A percentile compares a stretch with the other conserved stretches of the same genome.
Conservation (phyloP, 1,140 invertebrate species). For the Tribolium madens region DNA sequence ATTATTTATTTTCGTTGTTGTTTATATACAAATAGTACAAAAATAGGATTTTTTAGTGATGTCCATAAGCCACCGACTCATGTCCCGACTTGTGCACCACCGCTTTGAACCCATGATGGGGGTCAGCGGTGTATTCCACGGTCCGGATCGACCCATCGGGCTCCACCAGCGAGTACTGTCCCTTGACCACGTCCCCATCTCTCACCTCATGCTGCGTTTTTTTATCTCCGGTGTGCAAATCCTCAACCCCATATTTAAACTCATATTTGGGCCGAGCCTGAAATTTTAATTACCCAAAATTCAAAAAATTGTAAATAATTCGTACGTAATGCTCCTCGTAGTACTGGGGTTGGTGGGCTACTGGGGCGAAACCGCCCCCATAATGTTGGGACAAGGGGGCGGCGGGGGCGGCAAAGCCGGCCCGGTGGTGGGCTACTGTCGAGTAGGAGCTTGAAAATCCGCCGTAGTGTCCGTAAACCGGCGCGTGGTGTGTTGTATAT, state of each 20-base stretch:
- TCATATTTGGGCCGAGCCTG: constrained; percentile 65
- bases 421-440: not conserved
- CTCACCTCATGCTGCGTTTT: constrained; percentile 69
- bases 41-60: not conserved
- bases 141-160: constrained; percentile 68
- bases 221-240: constrained; percentile 69
- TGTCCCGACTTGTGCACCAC: constrained; percentile 53
- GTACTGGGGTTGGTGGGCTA: not conserved
- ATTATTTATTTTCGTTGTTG: too few relatives aligned
- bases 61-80: constrained; percentile 25
- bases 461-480: not conserved
- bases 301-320: not conserved
- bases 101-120: constrained; percentile 64
- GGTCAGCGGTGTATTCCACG: constrained; percentile 68
- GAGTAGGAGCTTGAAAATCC: not conserved
- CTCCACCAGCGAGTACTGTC: constrained; percentile 71
- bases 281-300: not conserved
- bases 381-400: not conserved
- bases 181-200: constrained; percentile 72
- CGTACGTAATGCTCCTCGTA: not conserved
- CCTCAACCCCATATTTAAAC: constrained; percentile 69
- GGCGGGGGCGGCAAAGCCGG: not conserved
- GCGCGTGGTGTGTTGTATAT: constrained; percentile 11
- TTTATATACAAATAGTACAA: constrained; percentile 24
- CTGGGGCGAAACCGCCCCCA: not conserved